Evolutionary conservation across 2,888 invertebrate species (phyloP).

Genomic region (Sphaeridia pumilis): DNA sequence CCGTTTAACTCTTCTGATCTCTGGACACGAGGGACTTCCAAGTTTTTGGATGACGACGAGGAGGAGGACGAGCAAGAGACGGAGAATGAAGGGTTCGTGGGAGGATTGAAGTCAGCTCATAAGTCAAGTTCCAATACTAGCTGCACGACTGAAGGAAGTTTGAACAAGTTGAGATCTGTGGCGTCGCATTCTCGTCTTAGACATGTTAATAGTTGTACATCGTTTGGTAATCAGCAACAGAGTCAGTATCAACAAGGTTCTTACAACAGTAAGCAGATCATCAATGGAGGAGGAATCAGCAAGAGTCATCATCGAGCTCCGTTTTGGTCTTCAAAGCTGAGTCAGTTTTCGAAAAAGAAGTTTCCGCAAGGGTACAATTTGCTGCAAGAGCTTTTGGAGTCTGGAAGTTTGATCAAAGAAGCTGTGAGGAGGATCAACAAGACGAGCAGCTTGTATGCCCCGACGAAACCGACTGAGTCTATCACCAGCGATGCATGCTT

Average conservation of each 20-base stretch:
- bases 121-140: too few relatives aligned
- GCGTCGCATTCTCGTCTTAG: neutral
- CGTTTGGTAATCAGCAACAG: neutral
- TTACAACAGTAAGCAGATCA: neutral
- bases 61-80: neutral
- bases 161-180: neutral
- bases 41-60: too few relatives aligned
- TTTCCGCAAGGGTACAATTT: constrained; percentile 9
- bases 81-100: neutral
- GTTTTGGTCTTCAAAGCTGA: constrained; percentile 8
- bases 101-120: too few relatives aligned
- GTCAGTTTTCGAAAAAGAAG: constrained; percentile 5
- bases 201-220: neutral
- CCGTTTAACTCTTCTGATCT: neutral
- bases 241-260: neutral
- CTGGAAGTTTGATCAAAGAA: constrained; percentile 17
- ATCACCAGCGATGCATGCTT: neutral
- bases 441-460: neutral
- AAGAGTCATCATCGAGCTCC: constrained; percentile 3
- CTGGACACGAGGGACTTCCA: too few relatives aligned
- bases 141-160: too few relatives aligned
- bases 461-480: too few relatives aligned
- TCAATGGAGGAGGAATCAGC: constrained; percentile 7
- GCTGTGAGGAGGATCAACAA: constrained; percentile 14
- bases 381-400: constrained; percentile 16